phyloP scores from a whole-genome alignment of 1,140 invertebrate species.

The Sinella curviseta region DNA sequence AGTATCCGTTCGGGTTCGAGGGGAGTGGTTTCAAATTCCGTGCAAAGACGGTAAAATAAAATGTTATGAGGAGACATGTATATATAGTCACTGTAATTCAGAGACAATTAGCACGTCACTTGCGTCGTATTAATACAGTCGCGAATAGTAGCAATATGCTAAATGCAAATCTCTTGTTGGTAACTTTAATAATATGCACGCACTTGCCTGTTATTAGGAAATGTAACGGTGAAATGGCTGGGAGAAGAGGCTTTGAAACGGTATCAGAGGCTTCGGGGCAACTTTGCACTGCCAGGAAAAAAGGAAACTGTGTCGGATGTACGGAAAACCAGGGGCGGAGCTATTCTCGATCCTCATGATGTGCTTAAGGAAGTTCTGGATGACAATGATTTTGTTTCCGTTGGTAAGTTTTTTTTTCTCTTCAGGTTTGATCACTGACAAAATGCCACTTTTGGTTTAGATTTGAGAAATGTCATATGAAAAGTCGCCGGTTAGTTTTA shows the following conservation, averaged over 20 bases:
- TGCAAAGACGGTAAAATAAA: constrained; percentile 61
- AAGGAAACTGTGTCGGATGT: constrained; percentile 60
- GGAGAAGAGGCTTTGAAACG: constrained; percentile 62
- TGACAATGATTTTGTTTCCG: constrained; percentile 67
- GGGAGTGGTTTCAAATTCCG: constrained; percentile 67
- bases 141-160: too few relatives aligned
- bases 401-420: constrained; percentile 58
- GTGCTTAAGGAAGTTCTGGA: constrained; percentile 62
- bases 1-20: constrained; percentile 63
- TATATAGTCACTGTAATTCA: too few relatives aligned
- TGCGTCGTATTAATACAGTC: background rate
- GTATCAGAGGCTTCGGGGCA: constrained; percentile 57
- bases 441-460: too few relatives aligned
- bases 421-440: background rate
- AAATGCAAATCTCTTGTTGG: too few relatives aligned
- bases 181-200: too few relatives aligned
- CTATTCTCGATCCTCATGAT: constrained; percentile 65
- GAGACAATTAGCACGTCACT: too few relatives aligned
- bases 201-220: too few relatives aligned
- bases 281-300: constrained; percentile 44
- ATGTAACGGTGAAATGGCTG: constrained; percentile 60
- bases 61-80: too few relatives aligned
- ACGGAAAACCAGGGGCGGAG: constrained; percentile 64
- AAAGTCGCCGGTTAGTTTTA: too few relatives aligned
- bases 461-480: too few relatives aligned